These are phyloP conservation scores for Neria commutata DNA, from an alignment of 2,888 invertebrate species.

Conservation along the genomic window DNA sequence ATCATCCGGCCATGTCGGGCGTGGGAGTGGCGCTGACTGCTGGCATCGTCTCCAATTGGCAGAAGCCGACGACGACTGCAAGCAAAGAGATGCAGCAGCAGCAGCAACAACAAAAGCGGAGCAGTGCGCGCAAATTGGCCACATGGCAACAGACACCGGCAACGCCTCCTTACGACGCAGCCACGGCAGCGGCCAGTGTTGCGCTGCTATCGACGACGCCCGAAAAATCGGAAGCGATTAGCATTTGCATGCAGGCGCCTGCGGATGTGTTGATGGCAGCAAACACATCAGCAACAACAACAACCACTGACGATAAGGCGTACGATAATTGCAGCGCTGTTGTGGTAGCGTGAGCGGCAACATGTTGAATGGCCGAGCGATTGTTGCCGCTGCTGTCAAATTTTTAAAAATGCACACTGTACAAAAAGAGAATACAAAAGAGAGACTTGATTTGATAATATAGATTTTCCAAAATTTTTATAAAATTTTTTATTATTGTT, in stretches of 20 bases:
- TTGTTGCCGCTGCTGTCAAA: no score
- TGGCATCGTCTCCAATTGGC: slow-evolving; percentile 44
- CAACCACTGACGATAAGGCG: slow-evolving; percentile 40
- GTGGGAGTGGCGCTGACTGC: slow-evolving; percentile 19
- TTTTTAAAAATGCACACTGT: no score
- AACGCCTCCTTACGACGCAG: slow-evolving; percentile 31
- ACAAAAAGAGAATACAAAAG: no score
- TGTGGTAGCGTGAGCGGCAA: slow-evolving; percentile 52
- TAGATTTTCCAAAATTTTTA: no score
- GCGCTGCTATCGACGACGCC: not conserved
- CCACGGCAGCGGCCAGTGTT: slow-evolving; percentile 20
- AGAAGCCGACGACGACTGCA: slow-evolving; percentile 45
- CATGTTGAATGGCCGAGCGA: slow-evolving; percentile 28
- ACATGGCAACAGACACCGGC: slow-evolving; percentile 27
- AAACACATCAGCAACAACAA: slow-evolving; percentile 37
- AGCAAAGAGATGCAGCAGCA: slow-evolving; percentile 28
- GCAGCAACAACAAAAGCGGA: slow-evolving; percentile 22
- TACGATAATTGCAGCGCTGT: slow-evolving; percentile 40
- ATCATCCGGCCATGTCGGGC: slow-evolving; percentile 33
- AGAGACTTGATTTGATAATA: no score
- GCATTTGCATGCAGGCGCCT: slow-evolving; percentile 16
- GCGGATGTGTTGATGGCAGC: slow-evolving; percentile 12
- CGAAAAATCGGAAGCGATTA: not conserved
- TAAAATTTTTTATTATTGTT: no score
- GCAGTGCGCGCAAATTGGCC: slow-evolving; percentile 21